Evolutionary conservation across 2,888 invertebrate genomes (phyloP).

Genomic region (Malacosoma neustria): DNA sequence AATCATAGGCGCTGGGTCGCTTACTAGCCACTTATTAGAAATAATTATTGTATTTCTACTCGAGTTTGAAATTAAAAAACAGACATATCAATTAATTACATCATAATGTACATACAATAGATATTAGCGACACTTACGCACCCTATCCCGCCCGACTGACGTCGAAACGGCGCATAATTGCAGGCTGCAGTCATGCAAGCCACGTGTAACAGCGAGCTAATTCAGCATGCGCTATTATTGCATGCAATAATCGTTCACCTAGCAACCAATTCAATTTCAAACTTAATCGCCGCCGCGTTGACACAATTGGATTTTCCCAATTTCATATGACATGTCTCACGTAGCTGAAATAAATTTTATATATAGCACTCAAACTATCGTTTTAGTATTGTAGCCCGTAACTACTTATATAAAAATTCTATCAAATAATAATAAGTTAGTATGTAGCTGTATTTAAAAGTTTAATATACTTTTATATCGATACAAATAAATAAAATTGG

Average conservation of each 20-base stretch:
- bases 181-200: conserved; percentile 22
- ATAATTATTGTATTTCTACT: too few species aligned
- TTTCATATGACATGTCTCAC: conserved; percentile 40
- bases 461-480: too few species aligned
- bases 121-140: background rate
- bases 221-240: conserved; percentile 40
- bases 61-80: too few species aligned
- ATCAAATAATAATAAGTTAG: too few species aligned
- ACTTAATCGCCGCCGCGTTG: conserved; percentile 32
- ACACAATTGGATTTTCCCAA: conserved; percentile 54
- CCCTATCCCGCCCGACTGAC: background rate
- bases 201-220: conserved; percentile 34
- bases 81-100: too few species aligned
- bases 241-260: conserved; percentile 49
- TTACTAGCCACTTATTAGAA: too few species aligned
- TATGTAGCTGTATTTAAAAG: too few species aligned
- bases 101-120: too few species aligned
- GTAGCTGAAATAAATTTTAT: conserved; percentile 38
- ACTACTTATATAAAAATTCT: background rate
- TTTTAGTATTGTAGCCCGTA: conserved; percentile 25
- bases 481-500: too few species aligned
- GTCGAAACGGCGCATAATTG: conserved; percentile 41
- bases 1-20: too few species aligned
- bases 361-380: too few species aligned
- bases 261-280: conserved; percentile 46